Base-by-base conservation (phyloP, 2,797 vertebrate genomes). In the Tarsius wallacei region DNA sequence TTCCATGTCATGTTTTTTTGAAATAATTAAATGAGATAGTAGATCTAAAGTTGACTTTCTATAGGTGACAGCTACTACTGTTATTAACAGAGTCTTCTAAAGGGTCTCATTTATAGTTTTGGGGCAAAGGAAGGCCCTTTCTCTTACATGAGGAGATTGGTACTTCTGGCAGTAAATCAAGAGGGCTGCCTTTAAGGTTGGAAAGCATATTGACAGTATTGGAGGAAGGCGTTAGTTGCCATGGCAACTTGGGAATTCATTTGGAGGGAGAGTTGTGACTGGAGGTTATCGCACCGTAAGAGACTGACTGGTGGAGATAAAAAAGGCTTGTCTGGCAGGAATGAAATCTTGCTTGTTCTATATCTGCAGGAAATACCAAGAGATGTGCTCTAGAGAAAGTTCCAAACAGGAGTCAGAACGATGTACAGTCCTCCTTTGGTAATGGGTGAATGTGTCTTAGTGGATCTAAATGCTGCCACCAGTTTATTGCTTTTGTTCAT, bases 211-310 rank as follows among this genome's bases (percentile, higher is more conserved):
- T 97, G 97, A 96, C 61, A 93, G 87, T 59, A 90, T 85, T 93
- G 42, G 90, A 96, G 92, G 87, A 94, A 81, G 87, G 85, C 88
- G 63, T 93, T 93, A 0, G 51, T 81, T 96, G 93, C 98, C 93
- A 68, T 95, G 94, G 95, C 89, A 97, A 90, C 71, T 36, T 84
- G 81, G 70, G 94, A 98, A 84, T 97, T 93, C 77, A 93, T 97
- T 97, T 96, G 96, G 77, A 96, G 24, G 11, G 21, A 90, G 91
- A 96, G 31, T 78, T 70, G 73, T 97, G 59, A 95, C 85, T 96
- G 91, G 71, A 80, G 87, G 87, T 97, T 97, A 24, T 97, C 96
- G 94, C 89, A 61, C 59, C 82, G 14, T 53, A 1, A 1, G 0
- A 10, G 59, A 70, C 59, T 49, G 96, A 83, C 19, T 31, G 31